Percentiles rank a stretch among this genome's conserved stretches.
Evolutionary conservation across 2,888 invertebrate species (phyloP).

Genomic region (Cordilura impudica): DNA sequence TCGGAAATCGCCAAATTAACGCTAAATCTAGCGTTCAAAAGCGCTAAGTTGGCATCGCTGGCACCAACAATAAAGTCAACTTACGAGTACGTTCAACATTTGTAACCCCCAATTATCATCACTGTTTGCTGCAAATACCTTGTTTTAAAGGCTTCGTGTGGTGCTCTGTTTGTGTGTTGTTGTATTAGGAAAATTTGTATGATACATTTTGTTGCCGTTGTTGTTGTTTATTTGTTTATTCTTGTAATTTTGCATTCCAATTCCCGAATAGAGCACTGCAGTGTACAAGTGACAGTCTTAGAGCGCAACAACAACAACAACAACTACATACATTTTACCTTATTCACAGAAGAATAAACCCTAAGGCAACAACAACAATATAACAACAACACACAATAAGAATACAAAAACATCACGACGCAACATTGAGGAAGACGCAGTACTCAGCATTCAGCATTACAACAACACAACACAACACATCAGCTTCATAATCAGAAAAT

Average conservation of each 20-base stretch:
- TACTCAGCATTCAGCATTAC: conserved; percentile 17
- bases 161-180: conserved; percentile 21
- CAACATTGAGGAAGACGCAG: conserved; percentile 15
- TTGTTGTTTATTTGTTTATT: conserved; percentile 10
- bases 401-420: conserved; percentile 29
- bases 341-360: conserved; percentile 3
- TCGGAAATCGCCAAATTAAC: too few relatives aligned
- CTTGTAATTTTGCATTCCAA: conserved; percentile 21
- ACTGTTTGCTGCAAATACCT: not conserved
- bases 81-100: too few relatives aligned
- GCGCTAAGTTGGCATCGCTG: too few relatives aligned
- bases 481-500: conserved; percentile 37
- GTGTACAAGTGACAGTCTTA: not conserved
- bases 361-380: conserved; percentile 45
- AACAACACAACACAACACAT: not conserved
- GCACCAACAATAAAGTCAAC: too few relatives aligned
- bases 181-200: conserved; percentile 17
- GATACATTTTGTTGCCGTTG: conserved; percentile 40
- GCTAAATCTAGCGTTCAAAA: too few relatives aligned
- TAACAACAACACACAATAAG: conserved; percentile 16
- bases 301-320: not conserved
- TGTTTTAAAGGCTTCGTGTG: not conserved
- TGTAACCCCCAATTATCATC: too few relatives aligned
- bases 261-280: not conserved
- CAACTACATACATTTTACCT: not conserved